Evolutionary conservation across 2,888 invertebrate species (phyloP).

Genomic region (Hirudinaria manillensis): DNA sequence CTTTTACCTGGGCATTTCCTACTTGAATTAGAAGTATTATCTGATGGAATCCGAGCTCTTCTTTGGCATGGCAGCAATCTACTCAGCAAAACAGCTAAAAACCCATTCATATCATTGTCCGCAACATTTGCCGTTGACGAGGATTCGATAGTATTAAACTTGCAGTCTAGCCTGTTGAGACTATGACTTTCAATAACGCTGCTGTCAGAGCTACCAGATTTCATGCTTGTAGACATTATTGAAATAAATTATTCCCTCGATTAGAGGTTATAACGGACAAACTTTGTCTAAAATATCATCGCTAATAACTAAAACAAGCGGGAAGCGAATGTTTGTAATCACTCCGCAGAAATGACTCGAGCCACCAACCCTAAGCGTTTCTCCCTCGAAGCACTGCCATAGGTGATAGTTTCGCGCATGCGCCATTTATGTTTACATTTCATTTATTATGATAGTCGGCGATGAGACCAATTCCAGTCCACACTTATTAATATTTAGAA

Average conservation of each 20-base stretch:
- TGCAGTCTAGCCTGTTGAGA: not conserved
- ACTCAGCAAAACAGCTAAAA: conserved; percentile 27
- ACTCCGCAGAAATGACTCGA: no score
- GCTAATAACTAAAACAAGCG: conserved; percentile 6
- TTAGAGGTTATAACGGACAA: not conserved
- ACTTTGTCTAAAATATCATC: not conserved
- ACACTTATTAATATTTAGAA: no score
- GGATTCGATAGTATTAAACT: conserved; percentile 3
- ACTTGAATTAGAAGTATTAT: not conserved
- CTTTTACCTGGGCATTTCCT: conserved; percentile 21
- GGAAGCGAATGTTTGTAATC: not conserved
- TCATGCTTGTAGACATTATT: conserved; percentile 1
- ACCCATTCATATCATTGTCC: conserved; percentile 22
- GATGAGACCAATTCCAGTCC: not conserved
- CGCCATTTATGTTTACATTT: conserved; percentile 10
- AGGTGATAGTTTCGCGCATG: conserved; percentile 1
- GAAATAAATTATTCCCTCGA: not conserved
- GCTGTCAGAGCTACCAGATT: not conserved
- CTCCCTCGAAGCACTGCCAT: not conserved
- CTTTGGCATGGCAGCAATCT: conserved; percentile 27
- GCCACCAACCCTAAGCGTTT: conserved; percentile 1
- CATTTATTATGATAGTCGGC: conserved; percentile 14
- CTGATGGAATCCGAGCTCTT: conserved; percentile 17
- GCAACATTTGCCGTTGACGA: conserved; percentile 3
- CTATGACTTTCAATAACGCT: conserved; percentile 1